Percentiles rank a stretch among this genome's conserved stretches.
Conservation (phyloP, 2,888 invertebrate species). For the Thecophora atra region DNA sequence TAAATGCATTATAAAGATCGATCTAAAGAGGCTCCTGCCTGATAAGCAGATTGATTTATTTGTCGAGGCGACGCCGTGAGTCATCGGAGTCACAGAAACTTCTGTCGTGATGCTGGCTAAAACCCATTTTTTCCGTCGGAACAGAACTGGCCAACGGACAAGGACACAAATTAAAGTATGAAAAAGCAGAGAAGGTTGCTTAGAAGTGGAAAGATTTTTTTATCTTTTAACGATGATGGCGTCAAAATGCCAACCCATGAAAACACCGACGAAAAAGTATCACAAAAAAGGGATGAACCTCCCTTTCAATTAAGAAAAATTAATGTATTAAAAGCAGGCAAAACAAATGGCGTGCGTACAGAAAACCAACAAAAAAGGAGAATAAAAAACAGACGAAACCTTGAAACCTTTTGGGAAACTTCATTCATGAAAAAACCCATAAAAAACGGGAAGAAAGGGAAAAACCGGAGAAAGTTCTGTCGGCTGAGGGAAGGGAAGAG, state of each 20-base stretch:
- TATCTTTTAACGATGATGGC: conserved; percentile 60
- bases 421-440: conserved; percentile 19
- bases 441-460: background rate
- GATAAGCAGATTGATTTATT: conserved; percentile 33
- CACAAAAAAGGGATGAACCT: conserved; percentile 4
- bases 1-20: conserved; percentile 9
- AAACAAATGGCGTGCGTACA: conserved; percentile 14
- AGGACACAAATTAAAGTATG: conserved; percentile 6
- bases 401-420: background rate
- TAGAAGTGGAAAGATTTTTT: conserved; percentile 59
- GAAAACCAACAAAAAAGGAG: background rate
- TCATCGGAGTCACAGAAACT: conserved; percentile 40
- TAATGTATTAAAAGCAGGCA: background rate
- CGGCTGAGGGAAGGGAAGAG: background rate
- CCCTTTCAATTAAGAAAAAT: conserved; percentile 19
- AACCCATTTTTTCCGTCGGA: conserved; percentile 25
- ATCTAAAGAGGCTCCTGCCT: conserved; percentile 13
- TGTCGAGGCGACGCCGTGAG: conserved; percentile 8
- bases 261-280: conserved; percentile 33
- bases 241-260: conserved; percentile 57
- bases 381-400: too few relatives aligned
- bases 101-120: background rate
- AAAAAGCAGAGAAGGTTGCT: conserved; percentile 25
- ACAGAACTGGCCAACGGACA: background rate
- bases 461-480: background rate